phyloP scores from a whole-genome alignment of 1,140 invertebrate species.

The Agrilus planipennis region DNA sequence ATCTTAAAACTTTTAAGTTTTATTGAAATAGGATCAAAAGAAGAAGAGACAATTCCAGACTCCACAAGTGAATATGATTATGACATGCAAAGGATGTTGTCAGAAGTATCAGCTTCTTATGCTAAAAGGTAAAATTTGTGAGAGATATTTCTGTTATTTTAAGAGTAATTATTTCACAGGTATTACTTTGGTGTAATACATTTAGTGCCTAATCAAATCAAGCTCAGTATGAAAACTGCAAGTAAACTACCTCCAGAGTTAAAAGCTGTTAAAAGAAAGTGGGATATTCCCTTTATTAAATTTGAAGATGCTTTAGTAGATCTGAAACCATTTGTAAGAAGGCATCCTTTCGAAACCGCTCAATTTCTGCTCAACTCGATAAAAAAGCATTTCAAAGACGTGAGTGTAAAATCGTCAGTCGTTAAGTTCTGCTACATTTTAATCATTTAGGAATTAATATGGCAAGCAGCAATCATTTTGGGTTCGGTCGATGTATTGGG shows the following conservation, averaged over 20 bases:
- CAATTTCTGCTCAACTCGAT: conserved; percentile 66
- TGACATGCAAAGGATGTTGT: conserved; percentile 60
- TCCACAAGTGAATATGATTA: conserved; percentile 61
- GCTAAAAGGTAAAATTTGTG: conserved; percentile 78
- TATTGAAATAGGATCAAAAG: conserved; percentile 52
- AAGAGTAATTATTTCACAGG: conserved; percentile 22
- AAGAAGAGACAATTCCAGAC: conserved; percentile 30
- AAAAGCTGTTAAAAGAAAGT: conserved; percentile 67
- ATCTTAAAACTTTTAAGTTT: conserved; percentile 65
- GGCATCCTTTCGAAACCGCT: conserved; percentile 82
- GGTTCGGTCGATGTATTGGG: conserved; percentile 96
- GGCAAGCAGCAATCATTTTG: conserved; percentile 90
- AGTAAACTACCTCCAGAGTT: conserved; percentile 67
- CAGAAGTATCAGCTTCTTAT: conserved; percentile 68
- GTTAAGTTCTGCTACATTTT: conserved; percentile 2
- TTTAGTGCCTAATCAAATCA: conserved; percentile 63
- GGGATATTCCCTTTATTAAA: conserved; percentile 80
- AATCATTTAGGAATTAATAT: conserved; percentile 67
- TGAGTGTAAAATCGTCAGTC: conserved; percentile 33
- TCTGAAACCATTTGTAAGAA: conserved; percentile 71
- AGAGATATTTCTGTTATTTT: conserved; percentile 27
- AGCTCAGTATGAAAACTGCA: conserved; percentile 75
- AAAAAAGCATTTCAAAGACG: conserved; percentile 70
- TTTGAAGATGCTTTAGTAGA: conserved; percentile 95
- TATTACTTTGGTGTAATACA: conserved; percentile 87